Base-by-base conservation (phyloP, 2,113 vertebrate genomes). In the Leucoraja erinaceus region DNA sequence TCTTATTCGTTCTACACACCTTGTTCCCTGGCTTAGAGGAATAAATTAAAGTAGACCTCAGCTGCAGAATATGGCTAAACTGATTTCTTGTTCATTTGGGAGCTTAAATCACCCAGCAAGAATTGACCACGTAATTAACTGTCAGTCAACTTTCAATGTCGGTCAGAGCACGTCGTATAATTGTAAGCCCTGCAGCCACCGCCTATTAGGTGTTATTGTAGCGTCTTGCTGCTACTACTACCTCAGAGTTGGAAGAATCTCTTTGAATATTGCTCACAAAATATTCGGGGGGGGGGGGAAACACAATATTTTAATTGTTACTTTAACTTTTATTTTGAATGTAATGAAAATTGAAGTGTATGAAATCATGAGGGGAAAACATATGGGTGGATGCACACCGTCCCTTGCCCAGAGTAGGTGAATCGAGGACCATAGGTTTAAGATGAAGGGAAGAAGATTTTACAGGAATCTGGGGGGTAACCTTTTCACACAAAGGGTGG, bases 71-170 rank as follows among this genome's bases (percentile, higher is more conserved):
- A 96, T 96, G 96, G 97, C 96, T 96, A 96, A 96, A 97, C 97
- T 98, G 97, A 98, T 98, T 97, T 96, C 96, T 97, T 97, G 97
- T 96, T 97, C 98, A 97, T 97, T 97, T 98, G 97, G 97, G 97
- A 98, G 97, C 97, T 98, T 97, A 97, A 97, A 96, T 96, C 96
- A 95, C 95, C 95, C 96, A 88, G 96, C 96, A 96, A 77, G 56
- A 79, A 96, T 96, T 96, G 95, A 96, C 95, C 28, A 96, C 95
- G 95, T 97, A 98, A 98, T 97, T 97, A 97, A 96, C 97, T 97
- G 96, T 97, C 96, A 96, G 96, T 96, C 95, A 96, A 95, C 94
- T 86, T 93, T 95, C 94, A 95, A 94, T 93, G 94, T 94, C 68
- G 93, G 81, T 94, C 94, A 93, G 93, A 94, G 94, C 94, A 54